These are phyloP conservation scores for Dasysyrphus albostriatus DNA, from an alignment of 2,888 invertebrate genomes.

Conservation along the genomic window DNA sequence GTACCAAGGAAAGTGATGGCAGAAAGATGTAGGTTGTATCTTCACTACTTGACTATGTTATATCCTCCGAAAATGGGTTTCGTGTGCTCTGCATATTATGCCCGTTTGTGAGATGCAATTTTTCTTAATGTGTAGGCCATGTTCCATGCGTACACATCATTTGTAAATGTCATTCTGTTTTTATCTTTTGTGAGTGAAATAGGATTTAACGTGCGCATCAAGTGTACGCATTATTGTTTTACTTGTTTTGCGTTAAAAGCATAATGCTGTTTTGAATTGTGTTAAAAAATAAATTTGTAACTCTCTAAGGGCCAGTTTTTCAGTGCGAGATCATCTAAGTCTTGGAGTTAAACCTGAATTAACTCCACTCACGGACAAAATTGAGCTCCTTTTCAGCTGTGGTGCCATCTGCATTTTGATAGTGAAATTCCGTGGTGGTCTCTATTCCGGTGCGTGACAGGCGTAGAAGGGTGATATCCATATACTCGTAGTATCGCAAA, in stretches of 20 bases:
- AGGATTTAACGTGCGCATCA: slow-evolving; percentile 21
- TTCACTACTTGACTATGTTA: slow-evolving; percentile 11
- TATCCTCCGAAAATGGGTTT: slow-evolving; percentile 14
- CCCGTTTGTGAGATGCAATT: background rate
- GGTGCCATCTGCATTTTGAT: no score
- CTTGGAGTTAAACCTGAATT: no score
- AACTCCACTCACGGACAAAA: no score
- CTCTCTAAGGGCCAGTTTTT: no score
- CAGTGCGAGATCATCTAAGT: no score
- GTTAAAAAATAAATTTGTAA: slow-evolving; percentile 46
- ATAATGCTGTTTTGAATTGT: slow-evolving; percentile 55
- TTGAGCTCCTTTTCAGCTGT: no score
- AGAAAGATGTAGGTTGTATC: slow-evolving; percentile 23
- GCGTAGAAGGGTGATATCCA: no score
- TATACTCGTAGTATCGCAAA: no score
- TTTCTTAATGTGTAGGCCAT: slow-evolving; percentile 51
- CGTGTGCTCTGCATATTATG: background rate
- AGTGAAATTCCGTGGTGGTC: no score
- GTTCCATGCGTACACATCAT: slow-evolving; percentile 52
- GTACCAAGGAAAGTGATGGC: slow-evolving; percentile 20
- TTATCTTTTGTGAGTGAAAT: slow-evolving; percentile 24
- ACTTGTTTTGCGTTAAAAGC: slow-evolving; percentile 54
- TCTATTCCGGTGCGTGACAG: no score
- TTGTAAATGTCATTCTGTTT: slow-evolving; percentile 56
- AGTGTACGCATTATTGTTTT: slow-evolving; percentile 39